phyloP scores from a whole-genome alignment of 2,113 vertebrate species.

The Triplophysa tibetana region DNA sequence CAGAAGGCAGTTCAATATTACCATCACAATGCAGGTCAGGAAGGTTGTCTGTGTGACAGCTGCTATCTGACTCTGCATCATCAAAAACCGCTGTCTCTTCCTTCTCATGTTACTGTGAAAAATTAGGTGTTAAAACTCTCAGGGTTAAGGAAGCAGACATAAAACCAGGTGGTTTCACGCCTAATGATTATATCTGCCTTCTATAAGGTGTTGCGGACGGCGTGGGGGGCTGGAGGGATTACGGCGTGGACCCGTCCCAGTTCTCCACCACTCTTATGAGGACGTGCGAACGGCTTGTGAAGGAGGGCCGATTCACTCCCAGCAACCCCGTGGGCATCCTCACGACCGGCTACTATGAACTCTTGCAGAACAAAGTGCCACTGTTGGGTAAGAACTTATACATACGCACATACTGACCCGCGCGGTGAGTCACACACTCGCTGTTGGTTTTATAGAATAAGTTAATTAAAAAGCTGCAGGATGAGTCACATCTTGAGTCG shows the following conservation, averaged over 20 bases:
- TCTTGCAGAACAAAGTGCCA: slow-evolving; percentile 98
- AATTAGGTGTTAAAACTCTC: not conserved
- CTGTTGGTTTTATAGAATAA: slow-evolving; percentile 2
- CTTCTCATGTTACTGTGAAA: not conserved
- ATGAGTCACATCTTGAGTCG: slow-evolving; percentile 7
- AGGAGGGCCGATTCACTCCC: slow-evolving; percentile 93
- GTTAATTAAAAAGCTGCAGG: not conserved
- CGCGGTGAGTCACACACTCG: slow-evolving; percentile 2
- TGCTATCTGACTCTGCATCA: not conserved
- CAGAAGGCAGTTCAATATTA: not conserved
- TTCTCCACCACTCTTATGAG: slow-evolving; percentile 98
- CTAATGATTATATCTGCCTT: not conserved
- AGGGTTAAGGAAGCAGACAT: not conserved
- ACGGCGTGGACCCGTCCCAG: slow-evolving; percentile 97
- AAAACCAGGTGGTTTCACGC: not conserved
- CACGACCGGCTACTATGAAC: slow-evolving; percentile 92
- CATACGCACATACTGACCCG: not conserved
- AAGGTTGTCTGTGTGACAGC: not conserved
- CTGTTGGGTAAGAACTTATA: slow-evolving; percentile 84
- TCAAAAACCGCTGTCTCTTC: not conserved
- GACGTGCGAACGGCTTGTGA: slow-evolving; percentile 94
- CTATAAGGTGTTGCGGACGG: slow-evolving; percentile 92
- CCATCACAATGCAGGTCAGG: slow-evolving; percentile 18
- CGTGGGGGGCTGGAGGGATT: slow-evolving; percentile 97
- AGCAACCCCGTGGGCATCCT: slow-evolving; percentile 94